These are phyloP conservation scores for Perodicticus potto DNA, from an alignment of 2,797 vertebrate genomes.

Conservation along the genomic window DNA sequence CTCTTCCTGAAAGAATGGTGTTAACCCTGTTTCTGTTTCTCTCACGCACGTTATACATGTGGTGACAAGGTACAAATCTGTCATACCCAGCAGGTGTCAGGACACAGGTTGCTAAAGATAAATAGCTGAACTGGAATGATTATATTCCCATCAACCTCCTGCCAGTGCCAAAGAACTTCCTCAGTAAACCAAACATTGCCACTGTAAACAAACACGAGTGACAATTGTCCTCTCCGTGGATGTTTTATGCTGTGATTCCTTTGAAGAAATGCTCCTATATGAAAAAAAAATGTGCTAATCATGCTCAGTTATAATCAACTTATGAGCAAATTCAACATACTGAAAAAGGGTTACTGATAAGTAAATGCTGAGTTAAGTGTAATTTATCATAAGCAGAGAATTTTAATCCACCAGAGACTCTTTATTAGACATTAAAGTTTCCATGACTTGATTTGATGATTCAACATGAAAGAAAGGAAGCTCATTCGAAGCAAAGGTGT, in stretches of 20 bases:
- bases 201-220: background rate
- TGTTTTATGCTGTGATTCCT: constrained; percentile 25
- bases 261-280: constrained; percentile 4
- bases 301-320: constrained; percentile 4
- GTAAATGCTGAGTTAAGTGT: constrained; percentile 61
- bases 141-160: constrained; percentile 56
- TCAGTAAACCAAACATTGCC: constrained; percentile 52
- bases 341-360: background rate
- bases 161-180: constrained; percentile 34
- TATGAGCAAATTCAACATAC: constrained; percentile 24
- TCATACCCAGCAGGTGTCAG: constrained; percentile 56
- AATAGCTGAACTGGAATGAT: constrained; percentile 51
- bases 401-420: constrained; percentile 15
- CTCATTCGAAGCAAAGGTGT: background rate
- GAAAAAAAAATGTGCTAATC: background rate
- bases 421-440: constrained; percentile 16
- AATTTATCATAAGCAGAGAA: constrained; percentile 51
- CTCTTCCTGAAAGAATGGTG: constrained; percentile 67
- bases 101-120: constrained; percentile 71
- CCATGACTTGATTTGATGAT: constrained; percentile 33
- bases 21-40: constrained; percentile 76
- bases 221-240: background rate
- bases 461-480: constrained; percentile 34
- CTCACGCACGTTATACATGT: constrained; percentile 61
- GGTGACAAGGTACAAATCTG: constrained; percentile 54